Evolutionary conservation across 2,113 vertebrate genomes (phyloP), one percentile per base, ranked within the genome.

Genomic region (Setophaga coronata): DNA sequence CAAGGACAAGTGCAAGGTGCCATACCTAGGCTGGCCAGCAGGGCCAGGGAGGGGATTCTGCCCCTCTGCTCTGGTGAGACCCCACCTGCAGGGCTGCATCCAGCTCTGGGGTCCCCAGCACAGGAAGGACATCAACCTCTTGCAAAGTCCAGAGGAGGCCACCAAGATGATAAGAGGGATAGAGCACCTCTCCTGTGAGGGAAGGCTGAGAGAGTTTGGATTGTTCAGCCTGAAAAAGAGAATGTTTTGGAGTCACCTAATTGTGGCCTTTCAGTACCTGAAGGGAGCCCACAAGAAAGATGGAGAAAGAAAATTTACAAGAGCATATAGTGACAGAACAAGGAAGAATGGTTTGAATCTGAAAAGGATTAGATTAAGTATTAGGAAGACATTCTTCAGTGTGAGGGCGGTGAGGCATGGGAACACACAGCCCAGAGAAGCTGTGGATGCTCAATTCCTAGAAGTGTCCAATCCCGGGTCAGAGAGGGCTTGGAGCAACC

Each of bases 101-200:
- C 66, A 65, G 20, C 26, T 50, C 76, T 81, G 50, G 36, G 12
- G 9, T 36, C 9, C 10, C 36, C 43, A 57, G 12, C 33, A 65
- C 14, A 28, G 34, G 17, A 57, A 26, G 42, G 57, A 26, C 74
- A 48, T 9, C 0, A 2, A 11, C 9, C 17, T 36, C 8, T 2
- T 34, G 42, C 5, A 43, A 0, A 65, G 51, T 19, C 51, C 57
- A 73, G 76, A 58, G 36, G 36, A 73, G 36, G 19, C 15, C 21
- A 73, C 18, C 51, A 51, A 16, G 36, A 15, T 24, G 6, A 65
- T 33, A 4, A 57, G 17, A 50, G 21, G 31, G 20, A 43, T 33
- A 18, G 14, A 80, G 12, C 6, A 57, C 8, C 21, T 50, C 26
- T 51, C 26, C 31, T 43, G 0, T 21, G 21, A 72, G 18, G 18